Percentiles rank a stretch among this genome's conserved stretches.
Conservation (phyloP, 2,797 vertebrate genomes). For the Saxicola maurus region DNA sequence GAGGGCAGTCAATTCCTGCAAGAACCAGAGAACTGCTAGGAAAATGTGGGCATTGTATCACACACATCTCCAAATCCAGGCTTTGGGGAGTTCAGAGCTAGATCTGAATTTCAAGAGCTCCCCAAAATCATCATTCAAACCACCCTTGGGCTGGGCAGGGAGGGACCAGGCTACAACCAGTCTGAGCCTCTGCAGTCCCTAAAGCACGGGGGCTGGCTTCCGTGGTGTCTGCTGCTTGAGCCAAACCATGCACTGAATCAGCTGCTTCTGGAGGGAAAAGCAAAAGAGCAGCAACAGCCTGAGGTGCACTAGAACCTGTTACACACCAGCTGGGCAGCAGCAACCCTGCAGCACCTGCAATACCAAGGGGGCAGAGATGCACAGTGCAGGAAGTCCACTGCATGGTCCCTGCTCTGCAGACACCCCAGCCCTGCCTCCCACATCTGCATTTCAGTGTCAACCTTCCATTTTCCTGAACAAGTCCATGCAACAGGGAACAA, state of each 20-base stretch:
- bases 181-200: accelerated
- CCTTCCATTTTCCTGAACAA: not conserved
- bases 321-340: not conserved
- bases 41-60: not conserved
- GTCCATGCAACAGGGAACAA: not conserved
- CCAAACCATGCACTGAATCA: not conserved
- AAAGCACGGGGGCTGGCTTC: accelerated
- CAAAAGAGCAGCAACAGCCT: not conserved
- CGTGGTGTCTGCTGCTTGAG: not conserved
- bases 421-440: not conserved
- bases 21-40: not conserved
- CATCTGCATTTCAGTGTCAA: not conserved
- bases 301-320: not conserved
- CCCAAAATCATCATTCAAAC: not conserved
- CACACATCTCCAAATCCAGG: not conserved
- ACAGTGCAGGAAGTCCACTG: not conserved
- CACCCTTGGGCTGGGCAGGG: not conserved
- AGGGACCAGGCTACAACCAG: not conserved
- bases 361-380: not conserved
- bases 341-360: not conserved
- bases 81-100: not conserved
- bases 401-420: accelerated
- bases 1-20: not conserved
- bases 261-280: not conserved
- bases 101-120: not conserved